A percentile compares a stretch with the other conserved stretches of the same genome.
Conservation (phyloP, 2,113 vertebrate genomes). For the human region DNA sequence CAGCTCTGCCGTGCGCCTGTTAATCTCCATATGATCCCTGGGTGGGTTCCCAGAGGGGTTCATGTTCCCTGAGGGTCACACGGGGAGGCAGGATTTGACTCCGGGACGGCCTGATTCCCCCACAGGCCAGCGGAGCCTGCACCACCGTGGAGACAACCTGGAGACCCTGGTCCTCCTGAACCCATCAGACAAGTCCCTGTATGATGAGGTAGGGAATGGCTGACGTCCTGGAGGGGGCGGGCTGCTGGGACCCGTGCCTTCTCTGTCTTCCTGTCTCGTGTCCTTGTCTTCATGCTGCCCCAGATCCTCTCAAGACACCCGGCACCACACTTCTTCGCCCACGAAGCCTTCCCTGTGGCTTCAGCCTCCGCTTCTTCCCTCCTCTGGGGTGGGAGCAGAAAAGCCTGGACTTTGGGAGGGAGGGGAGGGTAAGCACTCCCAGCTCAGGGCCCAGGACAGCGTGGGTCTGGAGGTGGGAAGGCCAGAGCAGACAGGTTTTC, state of each 20-base stretch:
- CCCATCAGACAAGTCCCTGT: slow-evolving; percentile 90
- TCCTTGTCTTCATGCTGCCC: not conserved
- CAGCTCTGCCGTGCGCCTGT: fast-evolving
- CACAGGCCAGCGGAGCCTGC: slow-evolving; percentile 93
- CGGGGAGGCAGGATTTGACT: not conserved
- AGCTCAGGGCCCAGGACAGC: too few relatives aligned
- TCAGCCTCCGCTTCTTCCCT: not conserved
- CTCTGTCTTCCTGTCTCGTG: not conserved
- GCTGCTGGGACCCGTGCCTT: fast-evolving
- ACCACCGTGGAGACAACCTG: slow-evolving; percentile 90
- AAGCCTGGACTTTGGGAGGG: not conserved
- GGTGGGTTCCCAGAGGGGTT: not conserved
- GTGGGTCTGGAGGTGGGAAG: not conserved
- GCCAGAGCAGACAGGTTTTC: not conserved
- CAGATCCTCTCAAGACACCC: not conserved
- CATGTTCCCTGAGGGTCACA: not conserved
- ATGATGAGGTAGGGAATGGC: slow-evolving; percentile 88
- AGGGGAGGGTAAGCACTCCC: not conserved
- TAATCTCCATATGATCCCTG: not conserved
- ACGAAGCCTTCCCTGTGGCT: not conserved
- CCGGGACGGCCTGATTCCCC: not conserved
- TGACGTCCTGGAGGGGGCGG: fast-evolving
- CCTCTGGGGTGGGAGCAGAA: too few relatives aligned
- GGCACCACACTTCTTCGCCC: not conserved
- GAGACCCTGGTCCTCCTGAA: slow-evolving; percentile 93